Evolutionary conservation across 92 coral and sea anemone genomes (phyloP).

Genomic region (Zoanthus sansibaricus): DNA sequence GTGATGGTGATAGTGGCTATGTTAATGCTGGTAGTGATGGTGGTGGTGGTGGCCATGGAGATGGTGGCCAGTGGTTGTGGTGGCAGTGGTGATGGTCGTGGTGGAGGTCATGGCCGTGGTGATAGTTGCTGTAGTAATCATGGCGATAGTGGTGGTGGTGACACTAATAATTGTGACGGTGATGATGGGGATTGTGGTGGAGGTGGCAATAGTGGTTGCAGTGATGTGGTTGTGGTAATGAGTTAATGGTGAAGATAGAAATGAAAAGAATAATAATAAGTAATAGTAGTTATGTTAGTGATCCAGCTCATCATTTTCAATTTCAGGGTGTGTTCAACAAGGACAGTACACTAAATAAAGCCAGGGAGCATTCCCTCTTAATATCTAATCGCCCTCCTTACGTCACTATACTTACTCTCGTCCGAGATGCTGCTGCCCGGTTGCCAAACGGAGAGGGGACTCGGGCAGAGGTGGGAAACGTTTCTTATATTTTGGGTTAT

Average conservation of each 20-base stretch:
- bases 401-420: slow-evolving; percentile 97
- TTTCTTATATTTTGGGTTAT: background rate
- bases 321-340: slow-evolving; percentile 93
- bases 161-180: background rate
- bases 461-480: slow-evolving; percentile 84
- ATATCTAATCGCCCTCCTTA: slow-evolving; percentile 96
- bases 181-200: background rate
- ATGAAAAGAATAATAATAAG: background rate
- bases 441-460: slow-evolving; percentile 99
- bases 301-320: background rate
- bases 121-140: background rate
- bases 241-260: background rate
- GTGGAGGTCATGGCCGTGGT: background rate
- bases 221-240: background rate
- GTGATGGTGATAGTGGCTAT: background rate
- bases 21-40: background rate
- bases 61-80: background rate
- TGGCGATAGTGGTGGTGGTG: background rate
- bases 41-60: background rate
- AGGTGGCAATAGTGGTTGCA: background rate
- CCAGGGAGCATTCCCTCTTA: slow-evolving; percentile 94
- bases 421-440: slow-evolving; percentile 98
- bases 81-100: background rate
- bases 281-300: background rate
- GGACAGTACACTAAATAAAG: slow-evolving; percentile 96